Percentiles rank a stretch among this genome's conserved stretches.
phyloP scores from a whole-genome alignment of 2,888 invertebrate genomes.

The Pollenia labialis region DNA sequence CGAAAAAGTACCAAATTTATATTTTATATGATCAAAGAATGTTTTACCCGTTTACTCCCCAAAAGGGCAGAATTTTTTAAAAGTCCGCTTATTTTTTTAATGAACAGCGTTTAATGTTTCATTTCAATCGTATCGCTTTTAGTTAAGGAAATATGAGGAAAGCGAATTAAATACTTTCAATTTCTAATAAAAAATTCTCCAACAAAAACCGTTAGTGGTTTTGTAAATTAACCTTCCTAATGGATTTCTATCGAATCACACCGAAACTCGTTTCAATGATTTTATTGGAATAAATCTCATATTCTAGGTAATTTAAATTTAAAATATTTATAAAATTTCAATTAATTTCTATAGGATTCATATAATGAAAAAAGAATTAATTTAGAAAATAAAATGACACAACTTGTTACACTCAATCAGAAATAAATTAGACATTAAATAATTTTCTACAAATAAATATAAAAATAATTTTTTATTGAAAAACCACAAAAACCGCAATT shows the following conservation, averaged over 20 bases:
- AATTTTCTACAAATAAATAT: constrained; percentile 23
- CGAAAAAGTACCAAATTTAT: too few species aligned
- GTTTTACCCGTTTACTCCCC: too few species aligned
- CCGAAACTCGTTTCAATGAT: background rate
- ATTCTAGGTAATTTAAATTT: constrained; percentile 19
- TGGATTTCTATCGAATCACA: background rate
- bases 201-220: background rate
- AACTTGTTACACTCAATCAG: constrained; percentile 63
- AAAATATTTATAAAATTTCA: constrained; percentile 36
- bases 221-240: background rate
- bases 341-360: constrained; percentile 6
- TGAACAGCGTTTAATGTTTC: too few species aligned
- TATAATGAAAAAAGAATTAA: constrained; percentile 26
- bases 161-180: too few species aligned
- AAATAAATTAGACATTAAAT: constrained; percentile 61
- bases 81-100: too few species aligned
- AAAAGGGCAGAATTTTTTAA: too few species aligned
- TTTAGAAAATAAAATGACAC: constrained; percentile 25
- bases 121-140: too few species aligned
- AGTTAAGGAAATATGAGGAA: too few species aligned
- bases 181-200: background rate
- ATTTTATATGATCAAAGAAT: too few species aligned
- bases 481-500: constrained; percentile 60
- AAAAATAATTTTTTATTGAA: constrained; percentile 9
- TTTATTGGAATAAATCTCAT: background rate